These are phyloP conservation scores for Calyptommatus sinebrachiatus DNA, from an alignment of 2,113 vertebrate species.

Conservation along the genomic window DNA sequence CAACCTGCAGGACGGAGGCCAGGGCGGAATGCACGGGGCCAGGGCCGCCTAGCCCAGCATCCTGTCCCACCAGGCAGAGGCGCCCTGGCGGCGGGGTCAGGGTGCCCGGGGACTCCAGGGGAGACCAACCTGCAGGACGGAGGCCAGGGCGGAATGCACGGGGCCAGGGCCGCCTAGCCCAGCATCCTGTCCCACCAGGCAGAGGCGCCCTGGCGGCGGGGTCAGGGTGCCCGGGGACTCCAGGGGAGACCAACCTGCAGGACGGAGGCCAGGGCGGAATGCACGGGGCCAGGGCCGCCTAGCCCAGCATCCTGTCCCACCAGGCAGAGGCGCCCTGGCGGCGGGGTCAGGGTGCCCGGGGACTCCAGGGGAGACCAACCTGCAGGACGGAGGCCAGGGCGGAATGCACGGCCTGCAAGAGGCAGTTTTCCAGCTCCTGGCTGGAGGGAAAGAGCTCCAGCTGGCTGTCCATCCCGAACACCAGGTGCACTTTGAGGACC, in stretches of 20 bases:
- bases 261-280: conserved; percentile 28
- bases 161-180: too few species aligned
- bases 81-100: too few species aligned
- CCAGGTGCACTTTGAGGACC: conserved; percentile 67
- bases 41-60: too few species aligned
- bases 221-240: too few species aligned
- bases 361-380: neutral
- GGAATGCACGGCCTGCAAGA: conserved; percentile 57
- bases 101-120: too few species aligned
- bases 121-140: neutral
- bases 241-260: neutral
- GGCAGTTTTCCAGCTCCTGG: conserved; percentile 60
- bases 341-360: too few species aligned
- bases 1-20: conserved; percentile 1
- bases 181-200: too few species aligned
- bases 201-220: too few species aligned
- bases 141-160: conserved; percentile 48
- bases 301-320: too few species aligned
- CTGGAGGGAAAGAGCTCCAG: conserved; percentile 66
- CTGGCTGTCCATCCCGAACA: conserved; percentile 53
- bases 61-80: too few species aligned
- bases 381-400: conserved; percentile 23
- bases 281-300: too few species aligned
- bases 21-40: conserved; percentile 55
- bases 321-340: too few species aligned